Conservation (phyloP, 2,113 vertebrate genomes). For the Brienomyrus longianalis region DNA sequence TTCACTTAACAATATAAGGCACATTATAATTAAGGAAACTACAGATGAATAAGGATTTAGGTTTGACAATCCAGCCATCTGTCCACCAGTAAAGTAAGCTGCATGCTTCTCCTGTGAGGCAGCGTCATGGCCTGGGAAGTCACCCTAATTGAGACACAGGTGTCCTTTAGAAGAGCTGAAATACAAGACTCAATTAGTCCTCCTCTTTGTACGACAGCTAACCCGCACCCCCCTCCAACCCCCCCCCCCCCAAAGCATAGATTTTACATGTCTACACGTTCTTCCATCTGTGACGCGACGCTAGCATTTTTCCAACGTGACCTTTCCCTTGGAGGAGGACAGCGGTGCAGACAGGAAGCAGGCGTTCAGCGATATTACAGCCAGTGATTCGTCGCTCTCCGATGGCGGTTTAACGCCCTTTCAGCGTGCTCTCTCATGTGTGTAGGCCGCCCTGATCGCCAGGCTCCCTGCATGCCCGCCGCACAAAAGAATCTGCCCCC, state of each 20-base stretch:
- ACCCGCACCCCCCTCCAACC: not conserved
- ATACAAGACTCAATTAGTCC: conserved; percentile 20
- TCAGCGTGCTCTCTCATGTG: conserved; percentile 65
- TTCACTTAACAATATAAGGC: not conserved
- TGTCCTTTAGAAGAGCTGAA: not conserved
- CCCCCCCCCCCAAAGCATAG: not conserved
- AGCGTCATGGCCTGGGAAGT: not conserved
- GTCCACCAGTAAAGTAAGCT: not conserved
- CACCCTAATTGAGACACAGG: conserved; percentile 2
- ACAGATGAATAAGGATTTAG: not conserved
- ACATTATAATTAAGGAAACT: not conserved
- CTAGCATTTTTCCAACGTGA: not conserved
- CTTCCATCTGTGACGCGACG: not conserved
- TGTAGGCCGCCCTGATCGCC: conserved; percentile 48
- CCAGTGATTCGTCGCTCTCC: conserved; percentile 42
- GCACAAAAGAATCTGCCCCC: conserved; percentile 55
- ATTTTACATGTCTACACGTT: not conserved
- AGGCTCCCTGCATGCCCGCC: conserved; percentile 38
- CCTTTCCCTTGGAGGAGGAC: not conserved
- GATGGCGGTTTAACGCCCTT: conserved; percentile 61
- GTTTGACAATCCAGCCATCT: not conserved
- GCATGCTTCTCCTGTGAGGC: not conserved
- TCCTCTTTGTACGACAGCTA: not conserved
- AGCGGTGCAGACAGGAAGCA: conserved; percentile 30
- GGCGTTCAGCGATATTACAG: conserved; percentile 38